Conservation (phyloP, 2,888 invertebrate species). For the Diarsia dahlii region DNA sequence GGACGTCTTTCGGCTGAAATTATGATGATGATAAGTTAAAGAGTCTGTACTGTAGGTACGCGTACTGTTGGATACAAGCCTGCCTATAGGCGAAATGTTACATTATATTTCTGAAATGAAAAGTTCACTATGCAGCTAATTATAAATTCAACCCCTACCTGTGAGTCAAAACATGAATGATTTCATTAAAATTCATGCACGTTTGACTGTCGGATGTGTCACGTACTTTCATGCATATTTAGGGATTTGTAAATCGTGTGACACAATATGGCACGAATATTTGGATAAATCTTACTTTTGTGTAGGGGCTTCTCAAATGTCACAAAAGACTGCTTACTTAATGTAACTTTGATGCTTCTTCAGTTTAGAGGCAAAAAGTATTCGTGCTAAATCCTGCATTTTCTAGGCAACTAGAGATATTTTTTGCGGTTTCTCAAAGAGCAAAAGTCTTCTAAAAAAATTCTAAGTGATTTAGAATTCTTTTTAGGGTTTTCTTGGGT, state of each 20-base stretch:
- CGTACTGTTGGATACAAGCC: neutral
- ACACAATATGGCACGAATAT: neutral
- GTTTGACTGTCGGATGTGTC: neutral
- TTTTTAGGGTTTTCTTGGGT: neutral
- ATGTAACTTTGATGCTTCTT: neutral
- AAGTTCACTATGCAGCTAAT: conserved; percentile 7
- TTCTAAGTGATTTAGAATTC: too few species aligned
- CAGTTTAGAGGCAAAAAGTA: neutral
- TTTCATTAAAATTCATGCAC: conserved; percentile 1
- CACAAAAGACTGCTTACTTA: neutral
- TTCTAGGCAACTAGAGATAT: neutral
- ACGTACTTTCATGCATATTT: conserved; percentile 6
- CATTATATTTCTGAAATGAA: neutral
- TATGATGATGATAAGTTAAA: too few species aligned
- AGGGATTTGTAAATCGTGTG: neutral
- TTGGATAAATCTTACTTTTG: neutral
- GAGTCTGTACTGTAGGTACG: too few species aligned
- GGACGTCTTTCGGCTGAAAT: too few species aligned
- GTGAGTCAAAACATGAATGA: neutral
- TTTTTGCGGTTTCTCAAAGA: neutral
- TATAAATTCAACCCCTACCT: neutral
- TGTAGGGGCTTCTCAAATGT: neutral
- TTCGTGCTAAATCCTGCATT: neutral
- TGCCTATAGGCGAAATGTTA: neutral
- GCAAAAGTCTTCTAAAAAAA: neutral